Evolutionary conservation across 1,140 invertebrate genomes (phyloP).

Genomic region (Panagrolaimus sp.): DNA sequence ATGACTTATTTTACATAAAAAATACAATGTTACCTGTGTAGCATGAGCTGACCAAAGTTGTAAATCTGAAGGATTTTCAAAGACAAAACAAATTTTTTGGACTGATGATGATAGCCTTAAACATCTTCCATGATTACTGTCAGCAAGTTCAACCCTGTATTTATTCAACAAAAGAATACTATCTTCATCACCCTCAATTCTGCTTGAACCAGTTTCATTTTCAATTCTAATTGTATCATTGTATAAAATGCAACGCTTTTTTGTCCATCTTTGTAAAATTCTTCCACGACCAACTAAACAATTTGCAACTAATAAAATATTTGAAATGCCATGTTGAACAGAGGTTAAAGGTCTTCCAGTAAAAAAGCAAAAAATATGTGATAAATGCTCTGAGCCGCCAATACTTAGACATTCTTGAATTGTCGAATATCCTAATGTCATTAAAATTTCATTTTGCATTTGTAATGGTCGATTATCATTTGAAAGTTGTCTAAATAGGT

Average conservation of each 20-base stretch:
- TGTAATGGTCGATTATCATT: slow-evolving; percentile 18
- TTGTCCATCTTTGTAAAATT: slow-evolving; percentile 22
- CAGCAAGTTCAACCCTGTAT: slow-evolving; percentile 9
- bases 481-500: slow-evolving; percentile 13
- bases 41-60: slow-evolving; percentile 16
- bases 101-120: not conserved
- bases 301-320: slow-evolving; percentile 22
- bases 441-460: slow-evolving; percentile 25
- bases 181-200: slow-evolving; percentile 15
- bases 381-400: slow-evolving; percentile 19
- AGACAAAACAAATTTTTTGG: slow-evolving; percentile 15
- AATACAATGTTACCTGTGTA: not conserved
- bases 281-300: slow-evolving; percentile 18
- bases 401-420: slow-evolving; percentile 19
- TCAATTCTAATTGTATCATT: slow-evolving; percentile 25
- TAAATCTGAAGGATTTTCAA: slow-evolving; percentile 18
- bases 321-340: not conserved
- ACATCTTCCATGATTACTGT: slow-evolving; percentile 6
- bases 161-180: slow-evolving; percentile 15
- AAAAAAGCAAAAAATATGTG: slow-evolving; percentile 23
- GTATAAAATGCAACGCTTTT: slow-evolving; percentile 21
- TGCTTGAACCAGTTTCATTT: not conserved
- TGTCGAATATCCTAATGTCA: slow-evolving; percentile 20
- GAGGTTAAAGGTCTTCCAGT: slow-evolving; percentile 15
- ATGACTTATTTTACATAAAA: not conserved